Base-by-base conservation (phyloP, 2,888 invertebrate species). In the Aphidoletes aphidimyza region DNA sequence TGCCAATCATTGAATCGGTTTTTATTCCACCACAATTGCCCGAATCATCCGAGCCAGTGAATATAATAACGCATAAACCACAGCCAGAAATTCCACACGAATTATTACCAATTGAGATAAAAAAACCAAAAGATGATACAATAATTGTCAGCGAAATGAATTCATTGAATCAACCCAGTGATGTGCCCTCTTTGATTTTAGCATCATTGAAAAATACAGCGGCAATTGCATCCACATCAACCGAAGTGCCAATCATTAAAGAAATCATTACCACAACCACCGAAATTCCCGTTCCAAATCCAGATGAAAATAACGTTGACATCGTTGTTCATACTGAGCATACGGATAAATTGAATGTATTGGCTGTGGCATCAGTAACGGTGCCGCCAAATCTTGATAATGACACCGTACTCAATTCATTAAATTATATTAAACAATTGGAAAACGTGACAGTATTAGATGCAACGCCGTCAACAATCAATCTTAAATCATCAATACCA, bases 391-490 rank as follows among this genome's bases (percentile, higher is more conserved):
- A 30, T 26, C 3, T 5, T 30, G 69, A 30, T 11, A 30, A 69
- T 69, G 69, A 11, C 14, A 69, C 26, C 14, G 69, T 11, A 2
- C 26, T 14, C n/a, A 54, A 2, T 54, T 22, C 54, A 11, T 22
- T 69, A 30, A 0, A 30, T 14, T 19, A 30, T 54, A 54, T 42
- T 42, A 42, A 42, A 14, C 6, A 54, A 54, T 54, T 54, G 69
- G 30, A 30, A 30, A 69, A 69, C 14, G 2, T 69, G 69, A 69
- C 69, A 69, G 69, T 69, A 69, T 69, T 69, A 69, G 69, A 69
- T 11, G 26, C 26, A 22, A 26, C 54, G 6, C 37, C 36, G 37
- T 83, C n/a, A 37, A 2, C 81, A n/a, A n/a, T n/a, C 19, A 14
- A 78, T 17, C 78, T n/a, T 39, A 83, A 39, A 83, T 39, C 30